Percentiles rank a stretch among this genome's conserved stretches.
Evolutionary conservation across 2,797 vertebrate genomes (phyloP).

Genomic region (Halcyon smyrnensis): DNA sequence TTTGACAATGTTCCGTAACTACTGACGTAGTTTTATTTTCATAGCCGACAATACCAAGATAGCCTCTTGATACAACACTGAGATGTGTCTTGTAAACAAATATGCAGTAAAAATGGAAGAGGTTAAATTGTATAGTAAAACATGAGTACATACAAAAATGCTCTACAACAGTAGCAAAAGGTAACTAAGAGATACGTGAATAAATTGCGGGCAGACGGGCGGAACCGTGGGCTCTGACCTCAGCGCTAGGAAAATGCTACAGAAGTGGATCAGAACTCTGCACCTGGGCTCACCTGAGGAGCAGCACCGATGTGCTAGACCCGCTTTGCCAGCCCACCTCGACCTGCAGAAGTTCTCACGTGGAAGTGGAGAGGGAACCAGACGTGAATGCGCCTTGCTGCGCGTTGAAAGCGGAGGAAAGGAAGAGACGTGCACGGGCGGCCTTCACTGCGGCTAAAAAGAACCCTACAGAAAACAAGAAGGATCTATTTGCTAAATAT

Average conservation of each 20-base stretch:
- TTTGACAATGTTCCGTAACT: neutral
- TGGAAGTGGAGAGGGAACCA: neutral
- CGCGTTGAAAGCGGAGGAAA: neutral
- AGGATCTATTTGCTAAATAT: rapidly evolving
- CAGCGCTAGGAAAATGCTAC: neutral
- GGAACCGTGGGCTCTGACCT: neutral
- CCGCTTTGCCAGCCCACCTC: neutral
- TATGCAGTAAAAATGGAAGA: neutral
- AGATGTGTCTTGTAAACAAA: constrained; percentile 48
- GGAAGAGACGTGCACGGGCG: neutral
- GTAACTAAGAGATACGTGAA: neutral
- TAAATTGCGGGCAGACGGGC: neutral
- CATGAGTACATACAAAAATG: neutral
- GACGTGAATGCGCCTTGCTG: neutral
- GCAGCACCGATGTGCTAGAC: neutral
- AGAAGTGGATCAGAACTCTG: neutral
- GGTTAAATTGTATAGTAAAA: constrained; percentile 14
- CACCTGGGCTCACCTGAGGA: neutral
- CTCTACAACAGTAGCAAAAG: neutral
- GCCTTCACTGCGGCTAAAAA: neutral
- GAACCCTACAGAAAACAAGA: rapidly evolving
- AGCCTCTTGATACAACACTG: constrained; percentile 9
- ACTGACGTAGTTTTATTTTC: neutral
- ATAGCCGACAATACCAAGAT: neutral
- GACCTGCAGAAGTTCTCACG: neutral